Conservation (phyloP, 2,113 vertebrate species). For the Ameiurus melas region DNA sequence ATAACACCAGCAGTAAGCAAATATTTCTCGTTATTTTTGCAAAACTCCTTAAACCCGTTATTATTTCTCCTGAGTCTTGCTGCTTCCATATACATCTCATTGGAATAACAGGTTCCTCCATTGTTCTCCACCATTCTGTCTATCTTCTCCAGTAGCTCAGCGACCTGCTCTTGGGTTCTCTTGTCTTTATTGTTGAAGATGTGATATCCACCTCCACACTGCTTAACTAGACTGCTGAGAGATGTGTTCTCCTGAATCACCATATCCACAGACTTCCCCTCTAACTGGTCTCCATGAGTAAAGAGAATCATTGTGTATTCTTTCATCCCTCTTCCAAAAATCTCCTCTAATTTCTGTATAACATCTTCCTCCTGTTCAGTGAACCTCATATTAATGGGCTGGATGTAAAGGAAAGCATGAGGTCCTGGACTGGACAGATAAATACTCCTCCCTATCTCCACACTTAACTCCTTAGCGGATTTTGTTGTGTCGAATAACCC, state of each 20-base stretch:
- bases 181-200: conserved; percentile 35
- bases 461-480: neutral
- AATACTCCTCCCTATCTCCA: conserved; percentile 24
- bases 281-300: conserved; percentile 36
- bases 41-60: neutral
- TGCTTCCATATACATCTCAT: conserved; percentile 29
- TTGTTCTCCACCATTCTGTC: neutral
- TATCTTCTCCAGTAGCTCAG: conserved; percentile 24
- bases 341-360: no score
- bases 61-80: neutral
- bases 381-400: neutral
- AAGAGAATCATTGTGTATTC: conserved; percentile 35
- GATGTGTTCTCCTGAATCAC: neutral
- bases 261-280: neutral
- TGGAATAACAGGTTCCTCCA: conserved; percentile 11
- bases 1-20: neutral
- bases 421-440: conserved; percentile 42
- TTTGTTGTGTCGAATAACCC: conserved; percentile 31
- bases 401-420: conserved; percentile 47
- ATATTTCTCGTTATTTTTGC: accelerated
- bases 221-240: neutral
- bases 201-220: conserved; percentile 31
- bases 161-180: conserved; percentile 34
- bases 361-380: no score
- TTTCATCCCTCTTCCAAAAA: conserved; percentile 30